Base-by-base conservation (phyloP, 92 coral and sea anemone genomes). In the Zoanthus gigantus region DNA sequence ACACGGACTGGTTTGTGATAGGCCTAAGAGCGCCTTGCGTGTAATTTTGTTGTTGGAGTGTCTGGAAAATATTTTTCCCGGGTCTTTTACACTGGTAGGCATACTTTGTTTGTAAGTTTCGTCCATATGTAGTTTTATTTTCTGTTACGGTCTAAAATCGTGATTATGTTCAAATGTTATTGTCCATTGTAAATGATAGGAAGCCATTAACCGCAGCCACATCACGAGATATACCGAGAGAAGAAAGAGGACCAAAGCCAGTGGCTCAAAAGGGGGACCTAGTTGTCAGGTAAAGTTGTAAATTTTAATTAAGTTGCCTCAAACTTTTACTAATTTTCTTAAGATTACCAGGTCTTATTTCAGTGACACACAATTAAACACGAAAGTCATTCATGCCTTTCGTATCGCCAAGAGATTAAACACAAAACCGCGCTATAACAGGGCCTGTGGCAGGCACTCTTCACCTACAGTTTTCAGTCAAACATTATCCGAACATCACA, bases 201-300 rank as follows among this genome's bases (percentile, higher is more conserved):
- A 87, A 78, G 90, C 90, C 52, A 72, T 87, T n/a, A 87, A 87
- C 78, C 79, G 69, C 61, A 88, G 88, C 79, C 79, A 67, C 48
- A 88, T 88, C 71, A 65, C 75, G 73, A 82, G 81, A 71, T 72
- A 88, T 74, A 82, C 80, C 29, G 88, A 71, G 28, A 82, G 81
- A 54, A 88, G 88, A 69, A 76, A 79, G 88, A 72, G 83, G 91
- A 79, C 54, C 50, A 79, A 88, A 65, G 91, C 87, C 76, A 88
- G 86, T 63, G 48, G 78, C 61, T 88, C 81, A 72, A 44, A 37
- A 47, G 77, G 85, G 48, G 73, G 47, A 71, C 73, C 85, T 74
- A 78, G 78, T 78, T 65, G 71, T 46, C 77, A 56, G 90, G 86
- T 78, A 76, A 77, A 74, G 16, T 11, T 75, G 71, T 44, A 28